Evolutionary conservation across 2,113 vertebrate genomes (phyloP).

Genomic region (Rynchops niger): DNA sequence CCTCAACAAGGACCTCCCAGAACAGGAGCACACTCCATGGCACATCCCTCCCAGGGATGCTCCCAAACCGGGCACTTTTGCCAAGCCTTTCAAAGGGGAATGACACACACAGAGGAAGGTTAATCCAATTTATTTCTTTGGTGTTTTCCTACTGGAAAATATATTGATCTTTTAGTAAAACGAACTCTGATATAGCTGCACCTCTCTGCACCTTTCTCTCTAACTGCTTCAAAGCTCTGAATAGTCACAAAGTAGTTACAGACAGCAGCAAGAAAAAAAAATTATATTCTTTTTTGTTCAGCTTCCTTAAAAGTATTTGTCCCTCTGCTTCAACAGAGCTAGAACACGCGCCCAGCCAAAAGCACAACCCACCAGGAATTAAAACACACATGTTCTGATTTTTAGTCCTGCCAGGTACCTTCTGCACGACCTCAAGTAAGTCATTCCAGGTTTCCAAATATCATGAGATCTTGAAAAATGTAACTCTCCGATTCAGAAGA

Average conservation of each 20-base stretch:
- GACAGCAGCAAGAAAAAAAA: background rate
- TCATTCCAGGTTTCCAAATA: background rate
- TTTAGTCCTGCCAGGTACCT: background rate
- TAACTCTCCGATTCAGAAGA: background rate
- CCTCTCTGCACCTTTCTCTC: background rate
- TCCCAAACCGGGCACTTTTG: background rate
- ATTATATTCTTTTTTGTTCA: background rate
- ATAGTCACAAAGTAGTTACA: background rate
- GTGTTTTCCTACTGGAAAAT: background rate
- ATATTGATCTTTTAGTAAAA: background rate
- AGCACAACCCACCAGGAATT: rapidly evolving
- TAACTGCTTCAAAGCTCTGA: background rate
- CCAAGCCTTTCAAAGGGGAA: background rate
- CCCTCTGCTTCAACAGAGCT: background rate
- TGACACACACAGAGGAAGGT: background rate
- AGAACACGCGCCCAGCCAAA: background rate
- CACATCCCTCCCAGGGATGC: background rate
- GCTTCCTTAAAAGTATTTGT: background rate
- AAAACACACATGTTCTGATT: background rate
- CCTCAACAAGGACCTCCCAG: background rate
- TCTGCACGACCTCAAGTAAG: background rate
- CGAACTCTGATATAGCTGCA: background rate
- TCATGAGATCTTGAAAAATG: background rate
- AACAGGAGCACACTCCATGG: background rate
- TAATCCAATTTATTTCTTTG: background rate